Percentiles rank a stretch among this genome's conserved stretches.
These are phyloP conservation scores for Campylorhamphus procurvoides DNA, from an alignment of 2,113 vertebrate species.

Conservation along the genomic window DNA sequence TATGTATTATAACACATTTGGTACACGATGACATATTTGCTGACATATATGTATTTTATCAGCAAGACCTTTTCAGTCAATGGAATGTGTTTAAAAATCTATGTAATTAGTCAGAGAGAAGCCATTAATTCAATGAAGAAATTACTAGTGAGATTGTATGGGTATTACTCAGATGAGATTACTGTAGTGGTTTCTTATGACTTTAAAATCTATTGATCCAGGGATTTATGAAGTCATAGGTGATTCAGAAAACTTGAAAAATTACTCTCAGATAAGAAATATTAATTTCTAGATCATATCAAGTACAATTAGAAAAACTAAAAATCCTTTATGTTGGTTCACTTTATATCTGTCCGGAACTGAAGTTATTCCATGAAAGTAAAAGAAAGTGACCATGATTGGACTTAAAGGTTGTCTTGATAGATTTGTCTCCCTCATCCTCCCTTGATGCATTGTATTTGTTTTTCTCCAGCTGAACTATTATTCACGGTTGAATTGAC, in stretches of 20 bases:
- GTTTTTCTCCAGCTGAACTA: not conserved
- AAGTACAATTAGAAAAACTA: not conserved
- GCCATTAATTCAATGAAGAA: not conserved
- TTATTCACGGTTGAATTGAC: not conserved
- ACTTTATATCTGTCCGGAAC: not conserved
- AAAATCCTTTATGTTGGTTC: not conserved
- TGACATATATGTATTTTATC: not conserved
- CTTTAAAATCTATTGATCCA: not conserved
- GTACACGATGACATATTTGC: not conserved
- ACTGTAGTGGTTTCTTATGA: not conserved
- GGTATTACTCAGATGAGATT: not conserved
- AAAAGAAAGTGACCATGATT: not conserved
- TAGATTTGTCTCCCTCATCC: not conserved
- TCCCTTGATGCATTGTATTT: not conserved
- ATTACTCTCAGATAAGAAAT: not conserved
- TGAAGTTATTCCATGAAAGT: not conserved
- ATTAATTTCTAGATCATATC: not conserved
- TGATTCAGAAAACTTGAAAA: not conserved
- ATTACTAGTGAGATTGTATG: not conserved
- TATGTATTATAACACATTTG: not conserved
- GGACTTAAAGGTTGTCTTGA: not conserved
- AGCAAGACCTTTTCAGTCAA: not conserved
- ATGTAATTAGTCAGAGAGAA: not conserved
- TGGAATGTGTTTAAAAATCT: not conserved
- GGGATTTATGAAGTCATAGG: not conserved